Evolutionary conservation across 2,113 vertebrate species (phyloP).

Genomic region (Coracopsis vasa): DNA sequence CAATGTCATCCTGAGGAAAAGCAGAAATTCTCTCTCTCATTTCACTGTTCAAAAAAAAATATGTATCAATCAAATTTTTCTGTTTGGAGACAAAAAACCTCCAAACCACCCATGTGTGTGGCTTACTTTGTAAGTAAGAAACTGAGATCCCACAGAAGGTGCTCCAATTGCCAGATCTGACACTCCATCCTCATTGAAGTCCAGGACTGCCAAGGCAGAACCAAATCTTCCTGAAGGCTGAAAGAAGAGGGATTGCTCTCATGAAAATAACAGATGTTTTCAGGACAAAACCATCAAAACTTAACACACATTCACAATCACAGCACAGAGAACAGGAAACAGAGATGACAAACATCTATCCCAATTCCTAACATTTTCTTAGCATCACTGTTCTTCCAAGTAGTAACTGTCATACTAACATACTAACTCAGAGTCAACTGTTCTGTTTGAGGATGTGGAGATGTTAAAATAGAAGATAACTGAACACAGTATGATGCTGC

Average conservation of each 20-base stretch:
- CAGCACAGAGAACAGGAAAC: not conserved
- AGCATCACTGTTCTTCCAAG: not conserved
- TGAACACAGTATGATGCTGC: not conserved
- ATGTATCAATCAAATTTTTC: not conserved
- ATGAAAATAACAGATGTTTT: not conserved
- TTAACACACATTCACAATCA: not conserved
- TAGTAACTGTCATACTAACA: not conserved
- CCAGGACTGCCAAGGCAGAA: constrained; percentile 75
- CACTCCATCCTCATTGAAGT: constrained; percentile 76
- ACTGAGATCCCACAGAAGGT: constrained; percentile 74
- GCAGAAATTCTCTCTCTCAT: not conserved
- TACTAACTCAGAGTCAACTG: not conserved
- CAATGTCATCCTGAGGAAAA: not conserved
- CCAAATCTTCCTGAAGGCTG: constrained; percentile 80
- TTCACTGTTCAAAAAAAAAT: not conserved
- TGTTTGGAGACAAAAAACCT: not conserved
- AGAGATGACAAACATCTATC: not conserved
- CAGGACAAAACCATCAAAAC: not conserved
- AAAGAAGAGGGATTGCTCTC: not conserved
- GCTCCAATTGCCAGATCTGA: constrained; percentile 76
- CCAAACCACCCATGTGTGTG: too few species aligned
- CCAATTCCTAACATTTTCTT: not conserved
- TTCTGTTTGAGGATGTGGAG: not conserved
- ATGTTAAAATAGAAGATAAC: not conserved
- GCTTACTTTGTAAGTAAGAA: constrained; percentile 76